Evolutionary conservation across 30 jellyfish, hydroid and myxozoan species (phyloP).

Genomic region (Hydractinia echinata): DNA sequence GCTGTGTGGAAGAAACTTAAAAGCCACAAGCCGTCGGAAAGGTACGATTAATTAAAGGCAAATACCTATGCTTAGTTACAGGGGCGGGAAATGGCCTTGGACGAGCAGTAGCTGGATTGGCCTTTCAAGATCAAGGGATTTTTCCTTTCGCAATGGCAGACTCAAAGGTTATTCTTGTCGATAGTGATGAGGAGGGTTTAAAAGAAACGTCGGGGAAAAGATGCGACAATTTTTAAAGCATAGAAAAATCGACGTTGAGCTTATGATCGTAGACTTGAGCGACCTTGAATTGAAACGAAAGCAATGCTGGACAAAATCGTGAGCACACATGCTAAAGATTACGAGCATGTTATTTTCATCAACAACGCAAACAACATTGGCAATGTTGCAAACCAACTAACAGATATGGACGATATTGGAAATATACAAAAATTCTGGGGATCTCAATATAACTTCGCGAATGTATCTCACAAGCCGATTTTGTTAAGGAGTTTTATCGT

Average conservation of each 20-base stretch:
- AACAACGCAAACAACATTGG: slow-evolving; percentile 24
- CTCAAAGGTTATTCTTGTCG: slow-evolving; percentile 28
- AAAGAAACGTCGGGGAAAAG: slow-evolving; percentile 36
- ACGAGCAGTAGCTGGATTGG: slow-evolving; percentile 28
- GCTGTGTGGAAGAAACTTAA: not conserved
- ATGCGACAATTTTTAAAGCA: slow-evolving; percentile 39
- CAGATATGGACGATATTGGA: slow-evolving; percentile 10
- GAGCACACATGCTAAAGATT: slow-evolving; percentile 21
- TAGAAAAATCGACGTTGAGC: slow-evolving; percentile 33
- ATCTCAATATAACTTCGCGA: slow-evolving; percentile 30
- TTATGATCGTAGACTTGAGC: slow-evolving; percentile 3
- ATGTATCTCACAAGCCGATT: slow-evolving; percentile 30
- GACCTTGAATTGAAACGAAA: slow-evolving; percentile 17
- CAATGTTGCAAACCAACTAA: slow-evolving; percentile 7
- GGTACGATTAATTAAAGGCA: slow-evolving; percentile 22
- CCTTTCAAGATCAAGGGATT: slow-evolving; percentile 44
- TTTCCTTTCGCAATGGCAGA: slow-evolving; percentile 29
- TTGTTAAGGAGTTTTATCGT: slow-evolving; percentile 1
- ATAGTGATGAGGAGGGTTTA: slow-evolving; percentile 20
- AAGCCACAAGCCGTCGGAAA: not conserved
- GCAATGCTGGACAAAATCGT: slow-evolving; percentile 15
- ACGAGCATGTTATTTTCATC: slow-evolving; percentile 25
- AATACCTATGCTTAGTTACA: slow-evolving; percentile 26
- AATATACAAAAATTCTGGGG: slow-evolving; percentile 1
- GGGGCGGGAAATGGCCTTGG: slow-evolving; percentile 42